Evolutionary conservation across 2,888 invertebrate species (phyloP), one percentile per base, ranked within the genome.

Genomic region (Drosophila neutralis): DNA sequence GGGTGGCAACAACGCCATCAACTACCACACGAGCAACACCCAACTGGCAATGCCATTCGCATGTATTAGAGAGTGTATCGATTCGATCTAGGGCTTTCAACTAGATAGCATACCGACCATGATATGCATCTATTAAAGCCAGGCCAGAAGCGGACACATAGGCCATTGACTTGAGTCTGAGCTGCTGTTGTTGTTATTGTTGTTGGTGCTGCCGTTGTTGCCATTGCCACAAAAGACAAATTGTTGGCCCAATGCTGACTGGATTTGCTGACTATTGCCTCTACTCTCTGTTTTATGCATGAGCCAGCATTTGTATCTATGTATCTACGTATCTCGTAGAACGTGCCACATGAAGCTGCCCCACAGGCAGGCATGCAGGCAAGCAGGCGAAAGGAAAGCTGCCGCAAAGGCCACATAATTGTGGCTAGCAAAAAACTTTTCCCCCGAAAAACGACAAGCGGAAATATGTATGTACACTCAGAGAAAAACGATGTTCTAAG

Each of bases 371-470:
- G 40, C 59, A 31, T 42, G 13, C 33, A 73, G 66, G 61, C 64
- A 49, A 24, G 29, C 57, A 76, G 69, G 60, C 65, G 68, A 89
- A 87, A 76, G 90, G 83, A 88, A 86, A 89, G 88, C 86, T 74
- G 75, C 76, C 61, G 31, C 69, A 65, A 57, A 61, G 70, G 70
- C 75, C 76, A 61, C 79, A 89, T 79, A 87, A 87, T 83, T 83
- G 87, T 69, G 84, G 82, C 62, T 87, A 69, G 56, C 45, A 62
- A 29, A 69, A 71, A 72, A 74, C 76, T 64, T 81, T 83, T 86
- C 13, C 49, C 56, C 67, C 27, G n/a, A 54, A 61, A 86, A 78
- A 75, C 53, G 35, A 66, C 61, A 38, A 73, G 24, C 75, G 78
- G 63, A 78, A 78, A 78, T 69, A 66, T 64, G 53, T 42, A 35